Base-by-base conservation (phyloP, 2,113 vertebrate genomes). In the Irena cyanogastra region DNA sequence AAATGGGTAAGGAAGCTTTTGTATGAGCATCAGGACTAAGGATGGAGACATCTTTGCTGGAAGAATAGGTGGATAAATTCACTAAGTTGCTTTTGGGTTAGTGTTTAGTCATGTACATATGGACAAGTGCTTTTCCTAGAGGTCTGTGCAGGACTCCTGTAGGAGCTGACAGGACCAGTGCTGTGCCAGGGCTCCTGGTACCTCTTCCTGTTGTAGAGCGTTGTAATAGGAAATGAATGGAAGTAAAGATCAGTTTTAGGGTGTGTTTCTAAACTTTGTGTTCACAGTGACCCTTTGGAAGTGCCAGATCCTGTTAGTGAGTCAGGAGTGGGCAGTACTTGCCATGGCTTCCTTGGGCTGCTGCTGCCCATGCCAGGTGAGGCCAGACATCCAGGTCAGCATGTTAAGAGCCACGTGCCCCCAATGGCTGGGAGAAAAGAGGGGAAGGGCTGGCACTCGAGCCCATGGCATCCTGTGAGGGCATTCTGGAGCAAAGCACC, bases 81-180 rank as follows among this genome's bases (percentile, higher is more conserved):
- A 47, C 0, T 49, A 45, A 39, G 20, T 53, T 74, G 35, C 2
- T 42, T 59, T 68, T 1, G 6, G 22, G 9, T 63, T 70, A 39
- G 23, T 22, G 3, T 79, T 78, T 30, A 71, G 53, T 1, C 1
- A 4, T 4, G 28, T 31, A 3, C 8, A 0, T 8, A 18, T 0
- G 7, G 65, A 18, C 18, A 50, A 28, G 23, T 33, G 65, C 23
- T 75, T 42, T 66, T 42, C 10, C 33, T 54, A 70, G 33, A 60
- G 41, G 10, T 27, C 18, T 31, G 31, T 35, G 41, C 56, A 37
- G 69, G 42, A 41, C 23, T 59, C 16, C n/a, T 81, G 72, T 64
- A 60, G 30, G 47, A 57, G 37, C 31, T 59, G n/a, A 13, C 21
- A 10, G 35, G 49, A 22, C 7, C 21, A 18, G 26, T 11, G 35